Evolutionary conservation across 2,113 vertebrate genomes (phyloP), one percentile per base, ranked within the genome.

Genomic region (Madoqua kirkii): DNA sequence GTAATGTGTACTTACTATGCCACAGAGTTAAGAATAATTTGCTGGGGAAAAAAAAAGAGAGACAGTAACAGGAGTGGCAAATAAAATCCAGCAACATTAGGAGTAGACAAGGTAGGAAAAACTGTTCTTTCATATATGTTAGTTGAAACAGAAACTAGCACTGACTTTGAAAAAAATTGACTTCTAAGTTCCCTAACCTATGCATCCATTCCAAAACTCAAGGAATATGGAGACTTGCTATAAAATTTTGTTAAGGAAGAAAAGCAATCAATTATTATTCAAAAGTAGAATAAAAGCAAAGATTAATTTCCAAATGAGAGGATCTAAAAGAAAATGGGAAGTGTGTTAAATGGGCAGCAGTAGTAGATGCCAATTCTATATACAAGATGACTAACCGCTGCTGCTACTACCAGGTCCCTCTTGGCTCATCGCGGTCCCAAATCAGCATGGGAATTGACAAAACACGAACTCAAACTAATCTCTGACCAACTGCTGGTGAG

Each of bases 281-380:
- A 87, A 76, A 91, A 94, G 62, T 62, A 45, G 62, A 84, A 95
- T 31, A 92, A 84, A 84, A 92, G 45, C 31, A 59, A 60, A 88
- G 91, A 57, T 90, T 89, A 52, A 64, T 93, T 94, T 84, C 55
- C 55, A 92, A 57, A 95, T 79, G 4, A 96, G 52, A 90, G 40
- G 64, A 93, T 57, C 36, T 64, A 52, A 23, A 95, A 64, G 45
- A 94, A 94, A 74, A 96, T 16, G 36, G 76, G 14, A 71, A 48
- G 17, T 54, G 11, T 87, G 81, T 74, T 74, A 87, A 74, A 94
- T 19, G 60, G 76, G 62, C 84, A 78, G 64, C 15, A 4, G 29
- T 23, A 12, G 40, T 43, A 62, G 64, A 57, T 54, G 29, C 83
- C 43, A 45, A 29, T 45, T 60, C 43, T 82, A 76, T 29, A 67